These are phyloP conservation scores for Caenorhabditis wallacei DNA, from an alignment of 2,888 invertebrate genomes.

Conservation along the genomic window DNA sequence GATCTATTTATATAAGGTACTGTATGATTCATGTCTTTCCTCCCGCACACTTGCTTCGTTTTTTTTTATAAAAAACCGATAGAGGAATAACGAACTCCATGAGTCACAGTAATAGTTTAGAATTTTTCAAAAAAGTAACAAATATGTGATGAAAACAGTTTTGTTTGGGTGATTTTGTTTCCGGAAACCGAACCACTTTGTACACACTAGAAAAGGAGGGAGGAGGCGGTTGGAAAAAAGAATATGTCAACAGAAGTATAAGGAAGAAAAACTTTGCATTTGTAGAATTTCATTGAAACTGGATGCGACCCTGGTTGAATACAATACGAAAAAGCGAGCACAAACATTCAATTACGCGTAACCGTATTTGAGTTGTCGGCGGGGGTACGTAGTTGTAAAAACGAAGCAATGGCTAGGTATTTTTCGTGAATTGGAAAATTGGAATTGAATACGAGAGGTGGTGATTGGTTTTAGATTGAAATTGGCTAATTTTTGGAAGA, in stretches of 20 bases:
- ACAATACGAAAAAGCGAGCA: conserved; percentile 63
- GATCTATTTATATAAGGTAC: conserved; percentile 65
- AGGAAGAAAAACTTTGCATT: conserved; percentile 6
- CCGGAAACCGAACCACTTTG: conserved; percentile 24
- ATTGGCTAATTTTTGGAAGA: conserved; percentile 53
- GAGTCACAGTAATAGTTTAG: conserved; percentile 38
- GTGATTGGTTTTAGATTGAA: conserved; percentile 38
- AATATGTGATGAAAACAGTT: conserved; percentile 22
- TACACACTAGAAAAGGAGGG: conserved; percentile 15
- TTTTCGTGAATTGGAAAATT: conserved; percentile 31
- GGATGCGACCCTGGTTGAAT: conserved; percentile 54
- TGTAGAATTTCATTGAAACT: conserved; percentile 44
- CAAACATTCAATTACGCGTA: conserved; percentile 65
- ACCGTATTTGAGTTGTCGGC: conserved; percentile 62
- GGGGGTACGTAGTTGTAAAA: conserved; percentile 13
- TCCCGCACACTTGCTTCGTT: conserved; percentile 48
- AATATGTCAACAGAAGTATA: conserved; percentile 53
- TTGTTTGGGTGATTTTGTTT: not conserved
- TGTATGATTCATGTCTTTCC: conserved; percentile 63
- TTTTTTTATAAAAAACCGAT: conserved; percentile 48
- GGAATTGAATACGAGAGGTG: conserved; percentile 19
- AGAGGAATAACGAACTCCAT: conserved; percentile 14
- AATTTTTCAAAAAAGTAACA: conserved; percentile 3
- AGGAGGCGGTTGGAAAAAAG: conserved; percentile 1
- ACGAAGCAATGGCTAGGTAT: conserved; percentile 13